Percentiles rank a stretch among this genome's conserved stretches.
phyloP scores from a whole-genome alignment of 1,140 invertebrate genomes.

The Drosophila persimilis region DNA sequence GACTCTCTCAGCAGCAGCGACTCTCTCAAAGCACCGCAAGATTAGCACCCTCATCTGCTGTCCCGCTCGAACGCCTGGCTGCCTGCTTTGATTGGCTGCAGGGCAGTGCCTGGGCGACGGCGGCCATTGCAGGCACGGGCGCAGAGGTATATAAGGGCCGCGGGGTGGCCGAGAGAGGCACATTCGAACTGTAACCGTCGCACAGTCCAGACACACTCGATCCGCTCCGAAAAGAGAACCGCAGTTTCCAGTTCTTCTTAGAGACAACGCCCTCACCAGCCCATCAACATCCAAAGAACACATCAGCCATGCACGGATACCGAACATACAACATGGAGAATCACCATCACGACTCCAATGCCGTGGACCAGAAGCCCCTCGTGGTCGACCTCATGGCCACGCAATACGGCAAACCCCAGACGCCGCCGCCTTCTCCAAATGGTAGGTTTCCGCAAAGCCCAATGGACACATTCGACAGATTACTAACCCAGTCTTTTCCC shows the following conservation, averaged over 20 bases:
- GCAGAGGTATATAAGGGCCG: conserved; percentile 64
- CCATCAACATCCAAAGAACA: neutral
- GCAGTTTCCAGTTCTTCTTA: neutral
- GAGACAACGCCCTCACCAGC: conserved; percentile 1
- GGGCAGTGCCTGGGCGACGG: conserved; percentile 1
- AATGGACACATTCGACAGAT: neutral
- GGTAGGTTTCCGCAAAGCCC: conserved; percentile 56
- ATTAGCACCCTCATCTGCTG: conserved; percentile 52
- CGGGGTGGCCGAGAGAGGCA: conserved; percentile 65
- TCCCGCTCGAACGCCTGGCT: conserved; percentile 33
- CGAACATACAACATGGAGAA: conserved; percentile 78
- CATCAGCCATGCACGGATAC: conserved; percentile 76
- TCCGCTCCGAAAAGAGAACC: neutral
- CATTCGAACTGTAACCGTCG: conserved; percentile 76
- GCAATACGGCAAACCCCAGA: conserved; percentile 80
- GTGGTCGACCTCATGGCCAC: conserved; percentile 77
- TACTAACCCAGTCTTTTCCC: conserved; percentile 26
- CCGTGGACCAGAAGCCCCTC: conserved; percentile 77
- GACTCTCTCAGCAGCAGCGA: conserved; percentile 29
- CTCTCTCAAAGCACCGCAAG: conserved; percentile 42
- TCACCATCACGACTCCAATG: conserved; percentile 66
- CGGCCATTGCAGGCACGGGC: conserved; percentile 54
- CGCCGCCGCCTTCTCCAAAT: conserved; percentile 80
- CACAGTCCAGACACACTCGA: conserved; percentile 54
- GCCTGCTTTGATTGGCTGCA: conserved; percentile 50